Percentiles rank a stretch among this genome's conserved stretches.
Conservation (phyloP, 2,888 invertebrate genomes). For the Drosophila paramelanica region DNA sequence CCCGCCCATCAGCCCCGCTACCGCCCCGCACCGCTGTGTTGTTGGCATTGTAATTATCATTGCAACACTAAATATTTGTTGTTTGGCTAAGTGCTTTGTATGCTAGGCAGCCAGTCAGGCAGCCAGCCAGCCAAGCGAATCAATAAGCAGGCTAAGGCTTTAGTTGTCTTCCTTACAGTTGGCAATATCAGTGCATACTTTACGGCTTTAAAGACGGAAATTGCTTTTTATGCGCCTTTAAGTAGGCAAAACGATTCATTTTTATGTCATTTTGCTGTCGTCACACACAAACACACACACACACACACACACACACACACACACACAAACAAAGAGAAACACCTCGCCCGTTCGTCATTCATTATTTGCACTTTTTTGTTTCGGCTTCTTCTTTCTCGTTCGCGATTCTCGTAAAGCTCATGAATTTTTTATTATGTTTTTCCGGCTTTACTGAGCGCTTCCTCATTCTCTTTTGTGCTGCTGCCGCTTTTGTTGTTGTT, state of each 20-base stretch:
- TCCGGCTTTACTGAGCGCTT: constrained; percentile 55
- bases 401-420: constrained; percentile 65
- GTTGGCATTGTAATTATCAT: constrained; percentile 78
- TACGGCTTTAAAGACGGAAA: constrained; percentile 73
- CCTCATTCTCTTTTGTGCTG: constrained; percentile 8
- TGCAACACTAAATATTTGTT: constrained; percentile 79
- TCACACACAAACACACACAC: not conserved
- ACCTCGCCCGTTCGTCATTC: constrained; percentile 68
- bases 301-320: not conserved
- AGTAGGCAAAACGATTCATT: constrained; percentile 80
- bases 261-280: constrained; percentile 74
- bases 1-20: not conserved
- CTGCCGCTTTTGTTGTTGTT: constrained; percentile 5
- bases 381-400: constrained; percentile 49
- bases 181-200: constrained; percentile 59
- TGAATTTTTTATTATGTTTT: constrained; percentile 79
- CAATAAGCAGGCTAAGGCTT: constrained; percentile 54
- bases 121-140: constrained; percentile 42
- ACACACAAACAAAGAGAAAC: too few species aligned
- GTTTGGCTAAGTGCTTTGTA: constrained; percentile 75
- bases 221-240: constrained; percentile 80
- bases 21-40: not conserved
- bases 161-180: constrained; percentile 23
- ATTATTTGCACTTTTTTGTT: constrained; percentile 79
- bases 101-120: constrained; percentile 8